These are phyloP conservation scores for Trachymyrmex septentrionalis DNA, from an alignment of 1,140 invertebrate genomes.

Conservation along the genomic window DNA sequence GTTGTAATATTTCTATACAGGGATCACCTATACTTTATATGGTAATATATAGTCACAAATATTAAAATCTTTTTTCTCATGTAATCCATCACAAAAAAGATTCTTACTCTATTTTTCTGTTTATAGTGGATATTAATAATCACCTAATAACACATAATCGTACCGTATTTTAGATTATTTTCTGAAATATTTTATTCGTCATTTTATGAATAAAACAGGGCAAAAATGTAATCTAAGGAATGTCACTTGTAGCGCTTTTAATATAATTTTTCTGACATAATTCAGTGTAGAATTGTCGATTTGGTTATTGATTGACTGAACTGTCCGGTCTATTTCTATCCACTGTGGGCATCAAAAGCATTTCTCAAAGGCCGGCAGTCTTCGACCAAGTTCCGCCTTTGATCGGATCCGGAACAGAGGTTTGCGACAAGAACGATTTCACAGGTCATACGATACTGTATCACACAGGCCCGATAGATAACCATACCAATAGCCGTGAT, in stretches of 20 bases:
- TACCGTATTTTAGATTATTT: background rate
- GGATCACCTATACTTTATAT: too few relatives aligned
- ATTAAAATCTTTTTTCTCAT: too few relatives aligned
- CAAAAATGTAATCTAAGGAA: background rate
- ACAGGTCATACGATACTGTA: slow-evolving; percentile 46
- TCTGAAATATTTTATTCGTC: background rate
- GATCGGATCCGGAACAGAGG: slow-evolving; percentile 53
- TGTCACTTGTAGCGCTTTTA: slow-evolving; percentile 1
- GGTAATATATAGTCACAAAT: too few relatives aligned
- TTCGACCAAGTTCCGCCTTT: slow-evolving; percentile 62
- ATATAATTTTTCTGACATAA: slow-evolving; percentile 37
- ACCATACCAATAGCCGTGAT: background rate
- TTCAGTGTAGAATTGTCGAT: slow-evolving; percentile 45
- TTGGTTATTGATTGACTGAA: slow-evolving; percentile 66
- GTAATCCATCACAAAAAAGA: background rate
- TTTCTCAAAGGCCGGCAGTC: slow-evolving; percentile 68
- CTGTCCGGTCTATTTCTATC: slow-evolving; percentile 59
- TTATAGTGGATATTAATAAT: background rate
- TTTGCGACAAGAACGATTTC: slow-evolving; percentile 53
- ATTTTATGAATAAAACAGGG: background rate
- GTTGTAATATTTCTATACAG: too few relatives aligned
- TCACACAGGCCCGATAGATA: background rate
- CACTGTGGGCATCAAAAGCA: slow-evolving; percentile 52
- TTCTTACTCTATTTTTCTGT: slow-evolving; percentile 1
- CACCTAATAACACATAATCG: background rate